These are phyloP conservation scores for Buteo buteo DNA, from an alignment of 2,113 vertebrate species.

Conservation along the genomic window DNA sequence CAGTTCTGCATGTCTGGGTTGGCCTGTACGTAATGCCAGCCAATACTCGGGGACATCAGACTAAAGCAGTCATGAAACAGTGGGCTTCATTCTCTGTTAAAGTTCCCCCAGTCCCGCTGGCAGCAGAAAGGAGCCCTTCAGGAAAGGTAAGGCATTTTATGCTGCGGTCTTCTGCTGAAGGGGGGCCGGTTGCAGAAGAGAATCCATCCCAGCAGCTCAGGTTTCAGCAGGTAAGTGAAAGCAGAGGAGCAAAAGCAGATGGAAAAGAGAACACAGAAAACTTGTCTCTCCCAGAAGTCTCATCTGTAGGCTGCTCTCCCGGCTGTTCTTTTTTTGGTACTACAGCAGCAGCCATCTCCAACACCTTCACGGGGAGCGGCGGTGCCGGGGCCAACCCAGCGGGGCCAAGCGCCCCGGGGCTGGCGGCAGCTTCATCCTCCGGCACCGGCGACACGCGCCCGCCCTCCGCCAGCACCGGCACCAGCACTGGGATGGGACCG, in stretches of 20 bases:
- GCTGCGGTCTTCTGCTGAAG: neutral
- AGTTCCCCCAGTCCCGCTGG: fast-evolving
- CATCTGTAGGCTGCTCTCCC: neutral
- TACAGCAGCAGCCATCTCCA: neutral
- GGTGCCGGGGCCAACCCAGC: no score
- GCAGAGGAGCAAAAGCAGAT: neutral
- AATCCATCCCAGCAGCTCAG: neutral
- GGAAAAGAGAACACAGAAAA: neutral
- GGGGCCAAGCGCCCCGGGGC: no score
- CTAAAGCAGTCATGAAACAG: neutral
- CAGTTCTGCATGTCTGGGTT: neutral
- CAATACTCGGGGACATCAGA: neutral
- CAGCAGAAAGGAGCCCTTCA: neutral
- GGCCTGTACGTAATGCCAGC: neutral
- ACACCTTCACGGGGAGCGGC: neutral
- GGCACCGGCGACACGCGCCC: neutral
- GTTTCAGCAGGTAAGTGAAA: neutral
- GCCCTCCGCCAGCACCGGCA: neutral
- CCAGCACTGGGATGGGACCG: neutral
- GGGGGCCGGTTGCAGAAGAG: neutral
- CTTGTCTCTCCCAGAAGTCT: neutral
- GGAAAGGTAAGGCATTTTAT: neutral
- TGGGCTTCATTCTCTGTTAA: neutral
- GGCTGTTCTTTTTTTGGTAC: neutral
- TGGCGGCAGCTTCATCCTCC: neutral